phyloP scores from a whole-genome alignment of 2,888 invertebrate genomes.

The Anthophora plumipes region DNA sequence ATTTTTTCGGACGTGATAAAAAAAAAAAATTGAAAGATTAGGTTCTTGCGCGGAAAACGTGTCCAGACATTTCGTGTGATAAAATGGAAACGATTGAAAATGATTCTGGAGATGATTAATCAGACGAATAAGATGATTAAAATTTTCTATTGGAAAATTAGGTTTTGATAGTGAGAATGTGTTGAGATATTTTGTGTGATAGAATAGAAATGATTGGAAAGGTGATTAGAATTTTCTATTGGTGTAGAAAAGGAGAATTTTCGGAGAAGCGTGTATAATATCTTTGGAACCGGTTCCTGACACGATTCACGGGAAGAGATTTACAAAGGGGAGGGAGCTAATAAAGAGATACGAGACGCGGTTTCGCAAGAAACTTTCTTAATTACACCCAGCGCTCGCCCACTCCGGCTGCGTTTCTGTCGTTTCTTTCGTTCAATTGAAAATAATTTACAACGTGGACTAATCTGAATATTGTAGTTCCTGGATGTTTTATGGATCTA shows the following conservation, averaged over 20 bases:
- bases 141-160: conserved; percentile 6
- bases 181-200: too few species aligned
- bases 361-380: conserved; percentile 35
- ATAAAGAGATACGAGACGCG: conserved; percentile 25
- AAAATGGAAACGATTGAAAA: too few species aligned
- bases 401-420: background rate
- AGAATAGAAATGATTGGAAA: too few species aligned
- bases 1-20: background rate
- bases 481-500: too few species aligned
- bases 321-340: conserved; percentile 15
- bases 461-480: background rate
- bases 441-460: background rate
- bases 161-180: too few species aligned
- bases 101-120: too few species aligned
- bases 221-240: conserved; percentile 23
- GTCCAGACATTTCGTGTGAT: too few species aligned
- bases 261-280: background rate
- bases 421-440: background rate
- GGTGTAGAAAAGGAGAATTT: background rate
- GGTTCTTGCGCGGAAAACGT: too few species aligned
- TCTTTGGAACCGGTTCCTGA: conserved; percentile 21
- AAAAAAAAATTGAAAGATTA: background rate
- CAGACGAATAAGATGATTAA: too few species aligned
- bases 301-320: conserved; percentile 12
- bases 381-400: conserved; percentile 21